phyloP scores from a whole-genome alignment of 2,888 invertebrate genomes.

The Drosophila mulleri region DNA sequence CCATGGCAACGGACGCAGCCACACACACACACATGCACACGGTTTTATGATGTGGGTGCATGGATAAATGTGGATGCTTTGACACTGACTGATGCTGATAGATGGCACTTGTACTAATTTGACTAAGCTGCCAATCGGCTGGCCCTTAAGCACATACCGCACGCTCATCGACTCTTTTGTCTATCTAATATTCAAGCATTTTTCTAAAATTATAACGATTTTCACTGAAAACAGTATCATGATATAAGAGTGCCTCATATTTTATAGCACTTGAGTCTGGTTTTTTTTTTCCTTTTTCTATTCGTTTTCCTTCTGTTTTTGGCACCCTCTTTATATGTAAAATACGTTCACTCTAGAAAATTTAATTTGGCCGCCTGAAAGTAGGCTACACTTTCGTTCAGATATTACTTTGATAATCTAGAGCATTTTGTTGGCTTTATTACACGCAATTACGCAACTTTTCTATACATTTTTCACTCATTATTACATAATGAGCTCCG shows the following conservation, averaged over 20 bases:
- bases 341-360: conserved; percentile 33
- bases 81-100: conserved; percentile 64
- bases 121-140: conserved; percentile 29
- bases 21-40: background rate
- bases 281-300: background rate
- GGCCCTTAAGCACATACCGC: conserved; percentile 13
- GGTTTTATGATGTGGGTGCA: conserved; percentile 16
- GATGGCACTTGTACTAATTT: conserved; percentile 46
- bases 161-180: conserved; percentile 11
- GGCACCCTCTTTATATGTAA: conserved; percentile 1
- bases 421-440: background rate
- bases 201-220: background rate
- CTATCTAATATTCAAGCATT: conserved; percentile 11
- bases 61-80: conserved; percentile 24
- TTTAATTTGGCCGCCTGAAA: conserved; percentile 26
- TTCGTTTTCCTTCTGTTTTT: background rate
- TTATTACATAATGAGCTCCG: conserved; percentile 11
- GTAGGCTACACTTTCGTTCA: conserved; percentile 30
- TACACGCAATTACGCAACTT: conserved; percentile 14
- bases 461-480: conserved; percentile 19
- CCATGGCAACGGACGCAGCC: conserved; percentile 30
- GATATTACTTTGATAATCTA: conserved; percentile 9
- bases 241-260: background rate
- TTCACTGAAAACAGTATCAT: background rate
- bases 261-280: background rate